Evolutionary conservation across 2,113 vertebrate genomes (phyloP), one percentile per base, ranked within the genome.

Genomic region (Nesoenas mayeri): DNA sequence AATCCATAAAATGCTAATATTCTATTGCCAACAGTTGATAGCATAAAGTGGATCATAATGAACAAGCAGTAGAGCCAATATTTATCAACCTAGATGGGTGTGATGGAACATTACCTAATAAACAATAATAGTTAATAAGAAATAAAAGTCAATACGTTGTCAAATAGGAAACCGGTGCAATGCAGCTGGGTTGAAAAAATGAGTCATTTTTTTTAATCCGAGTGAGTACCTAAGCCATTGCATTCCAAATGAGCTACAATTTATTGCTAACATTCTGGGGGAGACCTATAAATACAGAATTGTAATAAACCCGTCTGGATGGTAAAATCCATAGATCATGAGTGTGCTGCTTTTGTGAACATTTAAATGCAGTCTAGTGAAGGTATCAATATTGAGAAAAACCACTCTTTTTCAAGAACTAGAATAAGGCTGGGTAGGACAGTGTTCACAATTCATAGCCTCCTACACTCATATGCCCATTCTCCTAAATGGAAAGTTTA

Each of bases 111-210:
- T 61, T 91, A 75, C 36, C 56, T 95, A 89, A 95, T 95, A 93
- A 95, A 91, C 72, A 97, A 92, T 80, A 92, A 86, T 50, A 95
- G 78, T 91, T 95, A 97, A 95, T 94, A 94, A 91, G 78, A 88
- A 81, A 74, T 89, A 79, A 95, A 95, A 95, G 78, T 92, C 79
- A 69, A 90, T 92, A 85, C 54, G 15, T 66, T 91, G 54, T 73
- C 90, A 79, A 95, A 70, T 44, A 64, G 17, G 28, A 70, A 88
- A 29, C 21, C 54, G 73, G 31, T 73, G 44, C 32, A 91, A 70
- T 75, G 79, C 36, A 88, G 44, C 21, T 66, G 56, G 34, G 24
- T 67, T 89, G 53, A 84, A 94, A 95, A 80, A 56, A 93, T 11
- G 32, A 84, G 15, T 26, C 5, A 8, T 58, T 80, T 86, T 86